These are phyloP conservation scores for Thymelicus sylvestris DNA, from an alignment of 2,888 invertebrate species.

Conservation along the genomic window DNA sequence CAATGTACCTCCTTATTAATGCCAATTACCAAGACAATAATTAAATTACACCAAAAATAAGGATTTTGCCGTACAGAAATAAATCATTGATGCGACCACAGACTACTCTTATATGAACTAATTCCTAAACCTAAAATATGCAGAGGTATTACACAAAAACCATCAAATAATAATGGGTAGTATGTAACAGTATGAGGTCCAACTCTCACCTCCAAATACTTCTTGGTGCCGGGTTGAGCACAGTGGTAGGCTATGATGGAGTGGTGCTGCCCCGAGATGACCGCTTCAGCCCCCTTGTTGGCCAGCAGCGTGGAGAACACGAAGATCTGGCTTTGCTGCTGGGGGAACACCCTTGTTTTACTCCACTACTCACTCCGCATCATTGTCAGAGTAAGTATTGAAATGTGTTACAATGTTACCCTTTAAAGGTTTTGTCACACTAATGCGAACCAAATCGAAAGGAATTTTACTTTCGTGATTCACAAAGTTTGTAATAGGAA, in stretches of 20 bases:
- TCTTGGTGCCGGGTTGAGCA: slow-evolving; percentile 97
- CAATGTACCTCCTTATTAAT: too few species aligned
- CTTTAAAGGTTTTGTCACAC: neutral
- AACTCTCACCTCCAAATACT: slow-evolving; percentile 92
- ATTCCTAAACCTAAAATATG: too few species aligned
- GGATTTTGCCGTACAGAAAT: too few species aligned
- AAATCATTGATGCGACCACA: too few species aligned
- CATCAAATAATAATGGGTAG: neutral
- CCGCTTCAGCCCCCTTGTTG: slow-evolving; percentile 97
- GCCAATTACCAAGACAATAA: too few species aligned
- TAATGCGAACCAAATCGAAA: too few species aligned
- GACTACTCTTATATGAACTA: too few species aligned
- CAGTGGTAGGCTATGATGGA: slow-evolving; percentile 98
- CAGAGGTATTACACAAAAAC: too few species aligned
- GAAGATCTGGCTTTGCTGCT: slow-evolving; percentile 99
- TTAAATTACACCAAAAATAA: too few species aligned
- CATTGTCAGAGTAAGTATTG: neutral
- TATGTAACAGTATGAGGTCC: neutral
- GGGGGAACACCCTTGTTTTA: slow-evolving; percentile 83
- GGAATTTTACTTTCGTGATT: too few species aligned
- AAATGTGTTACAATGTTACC: too few species aligned
- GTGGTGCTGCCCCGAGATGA: slow-evolving; percentile 94
- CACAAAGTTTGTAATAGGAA: too few species aligned
- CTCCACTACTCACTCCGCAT: neutral
- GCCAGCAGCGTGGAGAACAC: slow-evolving; percentile 97